Evolutionary conservation across 2,888 invertebrate species (phyloP).

Genomic region (Galerucella calmariensis): DNA sequence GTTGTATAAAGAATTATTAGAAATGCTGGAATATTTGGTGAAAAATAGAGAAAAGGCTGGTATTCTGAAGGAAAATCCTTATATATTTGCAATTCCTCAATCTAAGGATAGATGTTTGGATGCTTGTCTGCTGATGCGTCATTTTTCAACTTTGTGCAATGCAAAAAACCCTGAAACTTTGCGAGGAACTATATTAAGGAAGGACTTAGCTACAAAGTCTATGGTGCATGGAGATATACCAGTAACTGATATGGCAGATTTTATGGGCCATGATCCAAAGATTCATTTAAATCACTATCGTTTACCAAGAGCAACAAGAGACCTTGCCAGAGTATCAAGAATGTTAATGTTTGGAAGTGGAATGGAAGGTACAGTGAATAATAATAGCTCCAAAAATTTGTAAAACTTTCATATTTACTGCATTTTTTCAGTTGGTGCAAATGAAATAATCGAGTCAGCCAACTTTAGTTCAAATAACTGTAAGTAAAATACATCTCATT

Average conservation of each 20-base stretch:
- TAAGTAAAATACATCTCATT: too few relatives aligned
- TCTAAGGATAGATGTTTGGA: conserved; percentile 6
- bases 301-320: conserved; percentile 8
- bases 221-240: too few relatives aligned
- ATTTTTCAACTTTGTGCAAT: neutral
- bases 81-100: neutral
- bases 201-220: too few relatives aligned
- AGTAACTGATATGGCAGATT: too few relatives aligned
- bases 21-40: conserved; percentile 11
- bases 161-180: conserved; percentile 11
- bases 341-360: conserved; percentile 10
- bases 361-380: conserved; percentile 10
- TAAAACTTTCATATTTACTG: too few relatives aligned
- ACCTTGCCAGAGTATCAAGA: conserved; percentile 13
- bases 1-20: neutral
- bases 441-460: too few relatives aligned
- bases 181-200: neutral
- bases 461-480: too few relatives aligned
- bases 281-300: neutral
- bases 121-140: conserved; percentile 3
- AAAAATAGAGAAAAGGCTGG: conserved; percentile 10
- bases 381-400: too few relatives aligned
- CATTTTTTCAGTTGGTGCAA: too few relatives aligned
- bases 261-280: too few relatives aligned
- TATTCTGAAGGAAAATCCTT: neutral